Percentiles rank a stretch among this genome's conserved stretches.
Conservation (phyloP, 2,888 invertebrate genomes). For the Melanophora roralis region DNA sequence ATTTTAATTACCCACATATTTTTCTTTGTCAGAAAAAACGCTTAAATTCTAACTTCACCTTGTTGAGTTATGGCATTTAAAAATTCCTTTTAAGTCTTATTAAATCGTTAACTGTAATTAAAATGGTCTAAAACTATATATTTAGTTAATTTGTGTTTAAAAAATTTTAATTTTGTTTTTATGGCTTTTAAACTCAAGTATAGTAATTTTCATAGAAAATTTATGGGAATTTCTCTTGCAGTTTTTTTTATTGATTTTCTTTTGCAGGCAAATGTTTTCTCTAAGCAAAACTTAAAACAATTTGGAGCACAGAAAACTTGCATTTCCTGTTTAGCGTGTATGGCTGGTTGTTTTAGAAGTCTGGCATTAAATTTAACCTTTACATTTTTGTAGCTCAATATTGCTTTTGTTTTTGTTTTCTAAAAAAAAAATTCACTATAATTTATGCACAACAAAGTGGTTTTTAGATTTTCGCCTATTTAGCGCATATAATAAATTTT, state of each 20-base stretch:
- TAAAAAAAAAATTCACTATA: slow-evolving; percentile 2
- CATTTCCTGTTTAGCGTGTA: slow-evolving; percentile 59
- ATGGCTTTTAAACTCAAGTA: no score
- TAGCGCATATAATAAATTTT: slow-evolving; percentile 59
- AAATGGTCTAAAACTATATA: slow-evolving; percentile 21
- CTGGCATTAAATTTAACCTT: slow-evolving; percentile 61
- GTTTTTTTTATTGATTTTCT: slow-evolving; percentile 9
- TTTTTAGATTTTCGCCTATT: slow-evolving; percentile 35
- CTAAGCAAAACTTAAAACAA: slow-evolving; percentile 24
- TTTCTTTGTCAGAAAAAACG: no score
- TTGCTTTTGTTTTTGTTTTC: slow-evolving; percentile 6
- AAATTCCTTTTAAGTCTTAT: slow-evolving; percentile 28
- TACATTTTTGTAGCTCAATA: slow-evolving; percentile 19
- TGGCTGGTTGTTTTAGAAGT: slow-evolving; percentile 37
- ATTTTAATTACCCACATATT: no score
- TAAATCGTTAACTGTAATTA: slow-evolving; percentile 38
- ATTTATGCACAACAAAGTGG: slow-evolving; percentile 19
- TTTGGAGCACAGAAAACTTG: slow-evolving; percentile 45
- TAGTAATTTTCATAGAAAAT: slow-evolving; percentile 32
- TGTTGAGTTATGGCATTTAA: background rate
- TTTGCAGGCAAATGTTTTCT: slow-evolving; percentile 1
- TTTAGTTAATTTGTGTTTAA: slow-evolving; percentile 27
- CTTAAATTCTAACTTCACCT: no score
- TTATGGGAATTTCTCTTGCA: slow-evolving; percentile 23
- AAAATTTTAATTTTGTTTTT: slow-evolving; percentile 36